A percentile compares a stretch with the other conserved stretches of the same genome.
phyloP scores from a whole-genome alignment of 1,140 invertebrate species.

The Anastrepha ludens region DNA sequence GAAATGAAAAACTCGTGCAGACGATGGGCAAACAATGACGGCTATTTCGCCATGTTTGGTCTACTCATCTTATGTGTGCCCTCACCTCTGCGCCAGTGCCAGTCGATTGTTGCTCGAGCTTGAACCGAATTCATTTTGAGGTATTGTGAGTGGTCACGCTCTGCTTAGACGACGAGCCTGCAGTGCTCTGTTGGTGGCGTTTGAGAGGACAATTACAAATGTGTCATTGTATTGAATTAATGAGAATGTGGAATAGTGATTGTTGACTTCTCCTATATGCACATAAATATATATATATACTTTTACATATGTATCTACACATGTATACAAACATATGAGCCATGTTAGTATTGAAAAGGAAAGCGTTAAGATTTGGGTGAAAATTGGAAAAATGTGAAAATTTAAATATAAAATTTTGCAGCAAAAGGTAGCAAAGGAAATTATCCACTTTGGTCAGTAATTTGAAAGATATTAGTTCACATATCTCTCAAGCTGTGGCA shows the following conservation, averaged over 20 bases:
- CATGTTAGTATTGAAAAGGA: background rate
- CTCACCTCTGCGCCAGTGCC: background rate
- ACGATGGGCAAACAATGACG: slow-evolving; percentile 70
- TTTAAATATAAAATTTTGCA: background rate
- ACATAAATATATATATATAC: background rate
- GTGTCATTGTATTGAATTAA: slow-evolving; percentile 44
- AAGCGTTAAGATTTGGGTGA: slow-evolving; percentile 36
- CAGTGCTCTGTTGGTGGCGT: background rate
- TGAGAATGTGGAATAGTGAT: slow-evolving; percentile 19
- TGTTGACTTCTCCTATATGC: background rate
- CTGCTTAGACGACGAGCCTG: background rate
- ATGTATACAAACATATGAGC: too few species aligned
- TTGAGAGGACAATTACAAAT: slow-evolving; percentile 43
- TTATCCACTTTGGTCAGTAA: too few species aligned
- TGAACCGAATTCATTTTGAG: slow-evolving; percentile 21
- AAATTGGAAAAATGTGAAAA: slow-evolving; percentile 21
- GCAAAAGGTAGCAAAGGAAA: too few species aligned
- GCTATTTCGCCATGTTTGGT: slow-evolving; percentile 32
- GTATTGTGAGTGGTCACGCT: slow-evolving; percentile 46
- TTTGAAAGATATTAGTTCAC: too few species aligned
- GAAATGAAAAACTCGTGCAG: slow-evolving; percentile 59
- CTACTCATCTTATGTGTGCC: background rate
- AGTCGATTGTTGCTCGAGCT: slow-evolving; percentile 11
- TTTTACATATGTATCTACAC: background rate
- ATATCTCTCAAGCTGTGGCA: too few species aligned